A percentile compares a stretch with the other conserved stretches of the same genome.
These are phyloP conservation scores for Drosophila atripex DNA, from an alignment of 2,888 invertebrate species.

Conservation along the genomic window DNA sequence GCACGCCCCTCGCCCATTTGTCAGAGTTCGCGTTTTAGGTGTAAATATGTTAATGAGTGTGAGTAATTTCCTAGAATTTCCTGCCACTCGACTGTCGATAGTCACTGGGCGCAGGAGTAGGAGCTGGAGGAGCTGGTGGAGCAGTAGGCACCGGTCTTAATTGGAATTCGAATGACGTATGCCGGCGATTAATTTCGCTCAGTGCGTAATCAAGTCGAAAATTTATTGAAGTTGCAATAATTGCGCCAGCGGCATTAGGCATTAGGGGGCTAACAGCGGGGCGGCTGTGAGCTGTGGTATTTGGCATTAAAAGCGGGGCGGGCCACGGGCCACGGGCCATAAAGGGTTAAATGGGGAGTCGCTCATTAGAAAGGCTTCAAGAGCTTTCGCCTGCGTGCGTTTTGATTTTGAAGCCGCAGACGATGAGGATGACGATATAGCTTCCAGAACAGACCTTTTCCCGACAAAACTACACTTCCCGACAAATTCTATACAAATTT, in stretches of 20 bases:
- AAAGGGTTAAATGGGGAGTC: conserved; percentile 31
- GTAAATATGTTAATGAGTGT: conserved; percentile 78
- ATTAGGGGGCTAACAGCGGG: conserved; percentile 7
- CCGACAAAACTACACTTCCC: conserved; percentile 34
- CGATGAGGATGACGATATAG: conserved; percentile 31
- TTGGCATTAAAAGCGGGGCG: not conserved
- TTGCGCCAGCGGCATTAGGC: conserved; percentile 60
- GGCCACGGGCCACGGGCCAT: not conserved
- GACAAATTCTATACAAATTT: not conserved
- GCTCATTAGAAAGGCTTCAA: conserved; percentile 68
- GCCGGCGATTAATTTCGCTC: conserved; percentile 72
- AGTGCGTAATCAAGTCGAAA: conserved; percentile 75
- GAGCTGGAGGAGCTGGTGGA: conserved; percentile 1
- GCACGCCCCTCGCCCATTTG: conserved; percentile 68
- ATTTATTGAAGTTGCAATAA: conserved; percentile 78
- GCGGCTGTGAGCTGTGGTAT: not conserved
- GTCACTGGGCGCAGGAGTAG: conserved; percentile 7
- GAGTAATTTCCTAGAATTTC: conserved; percentile 71
- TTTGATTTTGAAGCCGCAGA: conserved; percentile 61
- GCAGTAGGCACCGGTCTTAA: conserved; percentile 51
- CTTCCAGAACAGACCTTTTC: conserved; percentile 17
- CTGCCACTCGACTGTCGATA: conserved; percentile 34
- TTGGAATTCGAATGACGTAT: conserved; percentile 73
- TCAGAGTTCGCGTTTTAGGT: conserved; percentile 70
- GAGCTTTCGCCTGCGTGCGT: conserved; percentile 68